Conservation (phyloP, 1,140 invertebrate species). For the Stegodyphus mimosarum region DNA sequence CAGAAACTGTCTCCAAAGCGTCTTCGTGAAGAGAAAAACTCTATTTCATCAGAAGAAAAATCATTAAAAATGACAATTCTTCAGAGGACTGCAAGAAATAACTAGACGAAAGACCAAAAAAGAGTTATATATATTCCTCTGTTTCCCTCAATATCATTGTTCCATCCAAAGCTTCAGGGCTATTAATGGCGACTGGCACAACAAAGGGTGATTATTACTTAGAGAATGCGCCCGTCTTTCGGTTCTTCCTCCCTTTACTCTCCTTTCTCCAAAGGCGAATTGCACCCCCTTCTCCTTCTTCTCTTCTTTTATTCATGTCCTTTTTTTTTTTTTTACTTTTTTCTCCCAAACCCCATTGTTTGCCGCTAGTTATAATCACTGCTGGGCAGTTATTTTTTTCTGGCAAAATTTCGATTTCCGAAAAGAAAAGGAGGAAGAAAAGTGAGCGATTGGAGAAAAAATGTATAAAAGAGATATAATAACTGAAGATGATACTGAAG, state of each 20-base stretch:
- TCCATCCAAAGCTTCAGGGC: conserved; percentile 36
- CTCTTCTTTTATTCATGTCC: neutral
- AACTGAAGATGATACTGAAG: conserved; percentile 56
- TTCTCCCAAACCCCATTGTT: conserved; percentile 45
- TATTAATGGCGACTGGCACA: conserved; percentile 56
- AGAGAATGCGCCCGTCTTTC: conserved; percentile 15
- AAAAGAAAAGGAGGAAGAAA: conserved; percentile 4
- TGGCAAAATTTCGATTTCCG: conserved; percentile 2
- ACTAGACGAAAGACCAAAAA: conserved; percentile 11
- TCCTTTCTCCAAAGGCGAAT: neutral
- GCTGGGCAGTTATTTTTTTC: conserved; percentile 41
- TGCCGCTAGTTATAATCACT: conserved; percentile 57
- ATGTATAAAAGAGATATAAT: conserved; percentile 57
- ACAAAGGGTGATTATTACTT: conserved; percentile 58
- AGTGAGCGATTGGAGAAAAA: conserved; percentile 44
- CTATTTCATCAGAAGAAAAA: conserved; percentile 53
- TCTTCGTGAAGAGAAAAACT: neutral
- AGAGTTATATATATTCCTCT: conserved; percentile 42
- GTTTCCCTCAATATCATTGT: conserved; percentile 41
- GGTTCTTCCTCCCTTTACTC: neutral
- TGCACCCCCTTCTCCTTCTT: neutral
- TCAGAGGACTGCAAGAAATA: conserved; percentile 6
- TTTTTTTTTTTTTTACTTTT: neutral
- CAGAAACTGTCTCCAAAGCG: conserved; percentile 29
- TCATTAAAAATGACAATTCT: conserved; percentile 57